Base-by-base conservation (phyloP, 2,797 vertebrate genomes). In the Pyrocephalus nanus region DNA sequence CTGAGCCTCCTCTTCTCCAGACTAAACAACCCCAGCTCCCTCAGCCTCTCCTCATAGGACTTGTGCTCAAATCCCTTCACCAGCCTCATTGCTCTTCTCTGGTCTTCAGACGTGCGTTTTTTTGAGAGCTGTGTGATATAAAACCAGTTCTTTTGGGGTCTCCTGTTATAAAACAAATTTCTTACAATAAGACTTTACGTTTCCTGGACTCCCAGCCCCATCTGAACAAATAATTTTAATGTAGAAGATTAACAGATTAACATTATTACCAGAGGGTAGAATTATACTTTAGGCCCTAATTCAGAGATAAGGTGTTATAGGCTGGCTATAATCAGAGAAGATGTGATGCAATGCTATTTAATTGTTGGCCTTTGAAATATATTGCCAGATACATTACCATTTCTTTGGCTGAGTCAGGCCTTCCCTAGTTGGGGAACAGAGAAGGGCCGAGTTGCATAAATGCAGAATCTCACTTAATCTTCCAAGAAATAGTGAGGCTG, bases 361-460 rank as follows among this genome's bases (percentile, higher is more conserved):
- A 57, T 30, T 19, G 6, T 10, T 80, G 32, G 43, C 32, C 55
- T 94, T 86, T 73, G 65, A 86, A 80, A 4, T 18, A 13, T 27
- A 27, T 14, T 61, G n/a, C 4, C 23, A 67, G 45, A 71, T 74
- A 21, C 7, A 15, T 61, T 17, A 34, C 10, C 9, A 4, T 42
- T 62, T 78, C 77, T 62, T 36, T 70, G 55, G 4, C 58, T 51
- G n/a, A 92, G 27, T 40, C 58, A 84, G 12, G 77, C 84, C 47
- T 81, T 69, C 55, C 34, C 57, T 27, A 12, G 17, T 1, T 71
- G 25, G 42, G 42, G 36, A 77, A 26, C 5, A 67, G 40, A 72
- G 30, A 34, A 75, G 5, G 4, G 34, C 25, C 54, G 18, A 11
- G 25, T 3, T 50, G 38, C 0, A 0, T 40, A 53, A 74, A 66